Evolutionary conservation across 2,888 invertebrate species (phyloP), one percentile per base, ranked within the genome.

Genomic region (Rambutsinella grinnellia): DNA sequence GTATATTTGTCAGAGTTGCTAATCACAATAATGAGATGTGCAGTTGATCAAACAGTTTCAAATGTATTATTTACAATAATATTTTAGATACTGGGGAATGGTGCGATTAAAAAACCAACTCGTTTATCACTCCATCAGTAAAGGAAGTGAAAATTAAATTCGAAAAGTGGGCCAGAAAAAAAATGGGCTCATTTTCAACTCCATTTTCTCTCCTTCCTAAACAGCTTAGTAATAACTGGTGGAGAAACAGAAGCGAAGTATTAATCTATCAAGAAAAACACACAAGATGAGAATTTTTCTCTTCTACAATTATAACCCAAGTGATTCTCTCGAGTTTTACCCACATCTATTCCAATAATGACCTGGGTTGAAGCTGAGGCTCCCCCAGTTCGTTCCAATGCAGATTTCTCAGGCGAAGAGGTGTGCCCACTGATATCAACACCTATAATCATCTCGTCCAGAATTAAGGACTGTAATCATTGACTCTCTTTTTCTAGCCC

Each of bases 401-500:
- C 58, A 76, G 71, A 71, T 68, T 67, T 79, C 76, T 78, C 66
- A 72, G 76, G 46, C 60, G 71, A 76, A 76, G 79, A 80, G 81
- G 82, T 81, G 80, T 83, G 81, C 79, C 82, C 66, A 76, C 49
- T 68, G 78, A 82, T 81, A 81, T 83, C 82, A 83, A 83, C 83
- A 83, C 83, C 83, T 83, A 82, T 83, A 83, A 83, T 83, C 83
- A 83, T 82, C 82, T 81, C 74, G 81, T 83, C 81, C 81, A 80
- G 81, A 82, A 83, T 83, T 83, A 83, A 83, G 81, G 76, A 83
- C 82, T 83, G 81, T 81, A 83, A 83, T 83, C 83, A 83, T 78
- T 70, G 79, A 72, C 81, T 81, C 77, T 80, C 81, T 83, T 80
- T 36, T 36, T 13, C 36, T 36, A 69, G 69, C 57, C 76, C 69